Evolutionary conservation across 2,113 vertebrate genomes (phyloP).

Genomic region (Dipodomys ordii): DNA sequence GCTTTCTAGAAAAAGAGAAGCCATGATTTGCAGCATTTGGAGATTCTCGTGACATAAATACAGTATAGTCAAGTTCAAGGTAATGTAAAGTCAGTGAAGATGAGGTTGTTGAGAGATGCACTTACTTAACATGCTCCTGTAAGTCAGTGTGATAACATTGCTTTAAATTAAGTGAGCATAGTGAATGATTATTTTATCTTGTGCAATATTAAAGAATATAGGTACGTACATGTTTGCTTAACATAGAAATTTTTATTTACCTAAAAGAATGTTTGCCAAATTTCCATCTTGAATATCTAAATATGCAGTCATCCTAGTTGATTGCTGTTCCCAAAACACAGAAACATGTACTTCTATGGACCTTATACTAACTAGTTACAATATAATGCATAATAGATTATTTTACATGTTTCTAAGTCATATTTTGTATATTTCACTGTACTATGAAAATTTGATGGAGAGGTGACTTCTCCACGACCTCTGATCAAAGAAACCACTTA

Average conservation of each 20-base stretch:
- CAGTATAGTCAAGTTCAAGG: not conserved
- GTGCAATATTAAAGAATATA: not conserved
- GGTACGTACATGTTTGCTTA: not conserved
- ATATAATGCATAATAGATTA: not conserved
- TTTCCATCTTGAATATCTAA: not conserved
- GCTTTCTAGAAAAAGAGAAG: not conserved
- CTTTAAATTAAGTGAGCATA: not conserved
- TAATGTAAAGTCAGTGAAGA: not conserved
- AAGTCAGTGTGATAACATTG: not conserved
- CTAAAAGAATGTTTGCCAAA: not conserved
- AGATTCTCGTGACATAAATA: not conserved
- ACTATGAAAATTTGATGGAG: not conserved
- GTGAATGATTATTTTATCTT: not conserved
- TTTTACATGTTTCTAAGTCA: not conserved
- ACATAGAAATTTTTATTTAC: not conserved
- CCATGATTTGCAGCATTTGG: not conserved
- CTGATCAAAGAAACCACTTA: not conserved
- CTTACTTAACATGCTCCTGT: not conserved
- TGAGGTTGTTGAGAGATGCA: not conserved
- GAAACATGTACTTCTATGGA: not conserved
- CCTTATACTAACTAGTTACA: not conserved
- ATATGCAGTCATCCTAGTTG: not conserved
- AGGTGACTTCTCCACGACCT: not conserved
- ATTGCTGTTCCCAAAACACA: not conserved
- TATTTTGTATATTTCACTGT: not conserved